These are phyloP conservation scores for Aselliscus stoliczkanus DNA, from an alignment of 2,797 vertebrate genomes.

Conservation along the genomic window DNA sequence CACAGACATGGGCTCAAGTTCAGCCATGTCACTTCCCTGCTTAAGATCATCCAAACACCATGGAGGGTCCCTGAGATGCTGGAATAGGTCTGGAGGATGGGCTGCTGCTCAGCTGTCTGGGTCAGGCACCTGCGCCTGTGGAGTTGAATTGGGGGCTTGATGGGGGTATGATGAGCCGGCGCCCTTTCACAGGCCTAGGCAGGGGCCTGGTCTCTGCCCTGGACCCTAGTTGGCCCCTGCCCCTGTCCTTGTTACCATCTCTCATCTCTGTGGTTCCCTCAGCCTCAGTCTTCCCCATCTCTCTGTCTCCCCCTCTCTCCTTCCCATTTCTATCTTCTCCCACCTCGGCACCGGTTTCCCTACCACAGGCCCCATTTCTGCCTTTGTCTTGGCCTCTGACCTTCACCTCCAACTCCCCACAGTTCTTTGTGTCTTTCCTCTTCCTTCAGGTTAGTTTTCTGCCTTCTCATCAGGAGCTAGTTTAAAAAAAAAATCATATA, in stretches of 20 bases:
- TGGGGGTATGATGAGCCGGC: not conserved
- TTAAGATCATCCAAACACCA: not conserved
- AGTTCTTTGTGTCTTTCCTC: not conserved
- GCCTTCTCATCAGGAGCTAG: not conserved
- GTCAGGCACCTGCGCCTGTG: not conserved
- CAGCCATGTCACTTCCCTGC: not conserved
- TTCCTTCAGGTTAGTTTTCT: not conserved
- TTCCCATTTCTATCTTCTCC: not conserved
- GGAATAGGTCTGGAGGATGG: not conserved
- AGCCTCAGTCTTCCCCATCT: not conserved
- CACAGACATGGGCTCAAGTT: not conserved
- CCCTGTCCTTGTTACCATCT: not conserved
- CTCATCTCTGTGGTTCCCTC: not conserved
- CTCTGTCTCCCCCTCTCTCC: not conserved
- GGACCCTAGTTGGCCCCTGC: too few species aligned
- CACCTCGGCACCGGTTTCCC: accelerated
- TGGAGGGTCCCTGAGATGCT: not conserved
- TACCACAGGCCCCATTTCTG: not conserved
- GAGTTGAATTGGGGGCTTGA: not conserved
- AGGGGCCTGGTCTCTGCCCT: not conserved
- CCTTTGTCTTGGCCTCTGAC: not conserved
- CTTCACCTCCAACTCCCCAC: not conserved
- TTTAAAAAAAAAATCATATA: not conserved
- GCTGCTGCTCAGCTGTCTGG: not conserved
- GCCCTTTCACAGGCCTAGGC: not conserved